These are phyloP conservation scores for Drosophila pegasa DNA, from an alignment of 2,888 invertebrate species.

Conservation along the genomic window DNA sequence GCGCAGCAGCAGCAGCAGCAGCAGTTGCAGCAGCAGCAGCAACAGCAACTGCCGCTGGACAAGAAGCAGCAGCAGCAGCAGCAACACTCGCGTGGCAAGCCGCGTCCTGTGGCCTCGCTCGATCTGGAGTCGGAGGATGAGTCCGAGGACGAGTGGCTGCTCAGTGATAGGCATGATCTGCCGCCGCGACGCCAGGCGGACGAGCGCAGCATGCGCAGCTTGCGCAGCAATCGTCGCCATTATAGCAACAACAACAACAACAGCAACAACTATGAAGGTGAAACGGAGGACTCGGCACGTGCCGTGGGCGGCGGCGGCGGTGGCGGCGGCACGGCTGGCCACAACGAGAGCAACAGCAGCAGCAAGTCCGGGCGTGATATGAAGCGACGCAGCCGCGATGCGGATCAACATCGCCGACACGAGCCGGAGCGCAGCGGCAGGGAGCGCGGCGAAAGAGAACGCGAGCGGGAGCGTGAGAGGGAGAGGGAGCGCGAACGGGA, in stretches of 20 bases:
- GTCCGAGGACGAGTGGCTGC: constrained; percentile 65
- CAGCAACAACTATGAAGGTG: constrained; percentile 88
- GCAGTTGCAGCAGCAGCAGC: constrained; percentile 52
- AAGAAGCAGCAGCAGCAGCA: constrained; percentile 61
- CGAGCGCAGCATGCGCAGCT: constrained; percentile 61
- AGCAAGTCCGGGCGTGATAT: constrained; percentile 49
- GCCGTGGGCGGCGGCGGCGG: constrained; percentile 63
- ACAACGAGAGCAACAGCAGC: constrained; percentile 46
- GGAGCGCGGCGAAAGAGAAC: constrained; percentile 28
- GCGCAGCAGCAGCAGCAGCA: constrained; percentile 16
- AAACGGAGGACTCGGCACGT: constrained; percentile 86
- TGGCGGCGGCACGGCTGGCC: constrained; percentile 23
- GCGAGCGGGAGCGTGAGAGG: constrained; percentile 41
- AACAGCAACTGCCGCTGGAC: constrained; percentile 5
- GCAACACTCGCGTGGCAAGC: constrained; percentile 28
- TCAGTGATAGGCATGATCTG: constrained; percentile 69
- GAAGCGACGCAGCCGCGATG: constrained; percentile 58
- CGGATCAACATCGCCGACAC: constrained; percentile 26
- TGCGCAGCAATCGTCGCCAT: constrained; percentile 58
- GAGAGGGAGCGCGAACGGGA: constrained; percentile 25
- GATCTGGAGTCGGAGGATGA: constrained; percentile 82
- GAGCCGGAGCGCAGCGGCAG: constrained; percentile 36
- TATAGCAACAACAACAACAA: constrained; percentile 85
- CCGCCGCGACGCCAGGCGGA: constrained; percentile 81
- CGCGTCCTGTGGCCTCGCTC: constrained; percentile 50